Evolutionary conservation across 2,888 invertebrate genomes (phyloP), one percentile per base, ranked within the genome.

Genomic region (Tetropium fuscum): DNA sequence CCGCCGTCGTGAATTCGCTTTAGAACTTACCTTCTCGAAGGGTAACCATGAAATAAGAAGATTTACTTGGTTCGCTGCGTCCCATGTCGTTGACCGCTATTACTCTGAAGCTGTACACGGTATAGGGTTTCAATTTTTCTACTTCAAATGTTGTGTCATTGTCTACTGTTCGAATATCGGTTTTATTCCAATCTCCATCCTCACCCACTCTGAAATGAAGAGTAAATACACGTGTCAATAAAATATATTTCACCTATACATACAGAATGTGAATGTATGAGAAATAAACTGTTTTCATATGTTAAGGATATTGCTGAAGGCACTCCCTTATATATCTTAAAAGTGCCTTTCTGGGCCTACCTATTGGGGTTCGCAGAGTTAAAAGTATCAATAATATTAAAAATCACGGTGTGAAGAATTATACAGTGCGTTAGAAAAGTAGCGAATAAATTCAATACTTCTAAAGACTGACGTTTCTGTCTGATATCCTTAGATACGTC

Each of bases 101-200:
- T 67, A 92, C 86, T 57, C 89, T 85, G 81, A 92, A 90, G 76
- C 88, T 89, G 83, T 93, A 92, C 57, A 90, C 89, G 44, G 90
- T 91, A 82, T 88, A 92, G 43, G 92, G 91, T 68, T 85, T 83
- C 68, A 93, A 84, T 59, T 84, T 85, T 64, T 85, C 85, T 75
- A 92, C 86, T 78, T 88, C 86, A 82, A 88, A 88, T 74, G 83
- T 85, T 64, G 89, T 89, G 64, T 84, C 82, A 82, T 89, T 90
- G 74, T 83, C 86, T 66, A 86, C 85, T 34, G 73, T 71, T 47
- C 58, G 53, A 25, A 66, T 53, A 20, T 86, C 82, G 73, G 84
- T 83, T 64, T 83, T 83, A 78, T 88, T 87, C 90, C 90, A 90
- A 53, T 86, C 85, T 58, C 89, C 88, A 73, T 88, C 84, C 77